Base-by-base conservation (phyloP, 2,113 vertebrate species). In the Corvus moneduloides region DNA sequence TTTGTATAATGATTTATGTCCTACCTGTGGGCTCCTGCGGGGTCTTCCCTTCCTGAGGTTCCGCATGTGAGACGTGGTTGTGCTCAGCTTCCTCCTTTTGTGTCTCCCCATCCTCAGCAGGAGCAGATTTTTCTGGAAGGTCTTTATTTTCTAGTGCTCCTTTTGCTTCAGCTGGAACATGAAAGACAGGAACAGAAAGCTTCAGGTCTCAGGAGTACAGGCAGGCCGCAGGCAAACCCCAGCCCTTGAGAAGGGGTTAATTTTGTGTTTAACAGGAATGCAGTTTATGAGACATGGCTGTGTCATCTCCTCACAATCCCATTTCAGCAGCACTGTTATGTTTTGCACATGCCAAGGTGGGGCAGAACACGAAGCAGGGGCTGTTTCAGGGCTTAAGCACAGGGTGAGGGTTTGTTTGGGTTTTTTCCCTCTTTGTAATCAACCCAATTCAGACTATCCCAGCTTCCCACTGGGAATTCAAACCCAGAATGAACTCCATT, bases 21-120 rank as follows among this genome's bases (percentile, higher is more conserved):
- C 72, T 97, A 98, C 97, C 97, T 96, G 96, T 16, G 52, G 81
- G 81, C 43, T 97, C 95, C 10, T 13, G 90, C 17, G 15, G 49
- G 64, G 37, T 0, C 48, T 80, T n/a, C 24, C 74, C 92, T 28
- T 59, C 90, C 58, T 44, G 52, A 43, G 81, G 55, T 18, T 96
- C 95, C 4, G 7, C 5, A 0, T 85, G 92, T 2, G 49, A 94
- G 71, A 85, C 0, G 1, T 93, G 89, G 68, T 84, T 83, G 72
- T 74, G 79, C 32, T 90, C 94, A 32, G 67, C 43, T 43, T 67
- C 84, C 62, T 94, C 96, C 79, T 91, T 71, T 5, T 9, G 71
- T 8, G 84, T 13, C 81, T 88, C 94, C 4, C 62, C 69, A 48
- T 49, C 13, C 56, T 8, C 43, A 13, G 90, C 4, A 51, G 90